These are phyloP conservation scores for Caranx melampygus DNA, from an alignment of 2,113 vertebrate species.

Conservation along the genomic window DNA sequence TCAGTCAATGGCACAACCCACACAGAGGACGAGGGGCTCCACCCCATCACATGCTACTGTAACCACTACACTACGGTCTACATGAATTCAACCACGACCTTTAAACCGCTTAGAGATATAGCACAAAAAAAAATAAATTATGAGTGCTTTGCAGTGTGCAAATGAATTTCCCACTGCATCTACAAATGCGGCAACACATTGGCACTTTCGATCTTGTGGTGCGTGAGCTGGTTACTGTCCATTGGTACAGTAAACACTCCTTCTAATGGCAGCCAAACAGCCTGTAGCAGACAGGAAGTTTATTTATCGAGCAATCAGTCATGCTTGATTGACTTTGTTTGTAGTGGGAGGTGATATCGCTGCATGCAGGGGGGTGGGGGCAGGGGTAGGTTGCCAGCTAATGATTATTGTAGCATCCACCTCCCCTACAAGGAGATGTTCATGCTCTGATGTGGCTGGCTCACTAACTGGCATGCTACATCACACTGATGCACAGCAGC, in stretches of 20 bases:
- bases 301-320: conserved; percentile 27
- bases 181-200: conserved; percentile 1
- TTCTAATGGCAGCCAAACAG: conserved; percentile 23
- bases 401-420: conserved; percentile 16
- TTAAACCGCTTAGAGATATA: not conserved
- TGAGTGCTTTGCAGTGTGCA: conserved; percentile 33
- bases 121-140: not conserved
- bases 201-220: not conserved
- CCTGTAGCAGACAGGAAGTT: conserved; percentile 26
- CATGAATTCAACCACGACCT: conserved; percentile 23
- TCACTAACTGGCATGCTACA: conserved; percentile 47
- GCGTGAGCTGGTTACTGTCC: not conserved
- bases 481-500: conserved; percentile 32
- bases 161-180: conserved; percentile 39
- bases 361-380: conserved; percentile 46
- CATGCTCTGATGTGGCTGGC: conserved; percentile 35
- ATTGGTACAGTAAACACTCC: not conserved
- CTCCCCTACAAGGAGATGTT: conserved; percentile 10
- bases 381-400: conserved; percentile 3
- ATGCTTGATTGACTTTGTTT: conserved; percentile 41
- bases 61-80: conserved; percentile 21
- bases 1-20: conserved; percentile 40
- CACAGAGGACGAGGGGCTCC: conserved; percentile 21
- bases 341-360: not conserved
- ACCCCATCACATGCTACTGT: conserved; percentile 51